These are phyloP conservation scores for Aldabrachelys gigantea DNA, from an alignment of 2,113 vertebrate genomes.

Conservation along the genomic window DNA sequence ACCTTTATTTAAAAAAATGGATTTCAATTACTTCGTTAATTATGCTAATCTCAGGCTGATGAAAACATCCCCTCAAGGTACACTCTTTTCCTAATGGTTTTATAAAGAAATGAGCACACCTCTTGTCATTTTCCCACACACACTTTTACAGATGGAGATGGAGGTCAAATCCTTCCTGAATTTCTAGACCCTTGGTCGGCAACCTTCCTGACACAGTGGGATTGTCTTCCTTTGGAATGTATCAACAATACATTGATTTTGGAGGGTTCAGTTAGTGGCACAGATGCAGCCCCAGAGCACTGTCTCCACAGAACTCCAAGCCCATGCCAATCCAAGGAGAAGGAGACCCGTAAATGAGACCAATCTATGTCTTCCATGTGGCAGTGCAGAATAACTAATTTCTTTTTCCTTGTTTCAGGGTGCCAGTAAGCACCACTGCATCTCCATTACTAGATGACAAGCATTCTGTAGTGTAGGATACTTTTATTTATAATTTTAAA, in stretches of 20 bases:
- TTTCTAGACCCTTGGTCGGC: rapidly evolving
- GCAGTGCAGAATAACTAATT: neutral
- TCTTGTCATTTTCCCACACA: neutral
- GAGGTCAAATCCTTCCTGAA: too few relatives aligned
- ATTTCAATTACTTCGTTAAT: neutral
- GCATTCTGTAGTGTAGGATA: neutral
- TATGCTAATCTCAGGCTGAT: neutral
- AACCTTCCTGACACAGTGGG: neutral
- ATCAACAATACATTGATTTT: rapidly evolving
- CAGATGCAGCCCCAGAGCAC: rapidly evolving
- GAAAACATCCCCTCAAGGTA: neutral
- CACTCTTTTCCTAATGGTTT: neutral
- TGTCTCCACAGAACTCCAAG: neutral
- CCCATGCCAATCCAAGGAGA: neutral
- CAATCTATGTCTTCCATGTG: neutral
- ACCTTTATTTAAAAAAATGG: neutral
- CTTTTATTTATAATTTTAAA: neutral
- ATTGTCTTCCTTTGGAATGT: neutral
- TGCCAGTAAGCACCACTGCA: neutral
- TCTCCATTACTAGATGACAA: neutral
- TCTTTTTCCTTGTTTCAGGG: neutral
- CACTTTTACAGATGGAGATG: neutral
- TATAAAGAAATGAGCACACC: neutral
- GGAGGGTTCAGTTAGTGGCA: neutral
- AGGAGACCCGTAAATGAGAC: neutral